Evolutionary conservation across 2,113 vertebrate genomes (phyloP).

Genomic region (Myiagra hebetior): DNA sequence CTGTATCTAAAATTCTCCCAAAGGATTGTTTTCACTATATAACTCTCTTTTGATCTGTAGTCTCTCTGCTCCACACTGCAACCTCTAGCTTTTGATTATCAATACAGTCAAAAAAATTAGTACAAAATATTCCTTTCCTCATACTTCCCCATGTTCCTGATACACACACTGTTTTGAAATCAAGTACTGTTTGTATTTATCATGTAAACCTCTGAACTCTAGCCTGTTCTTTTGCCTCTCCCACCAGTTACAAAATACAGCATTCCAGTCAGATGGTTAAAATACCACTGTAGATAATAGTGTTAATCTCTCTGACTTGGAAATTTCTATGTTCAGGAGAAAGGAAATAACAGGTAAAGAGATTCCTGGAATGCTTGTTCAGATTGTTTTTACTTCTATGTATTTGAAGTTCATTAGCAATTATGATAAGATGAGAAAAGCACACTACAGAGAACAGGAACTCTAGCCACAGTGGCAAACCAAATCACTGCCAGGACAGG

Average conservation of each 20-base stretch:
- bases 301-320: neutral
- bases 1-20: neutral
- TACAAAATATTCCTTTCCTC: neutral
- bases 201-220: neutral
- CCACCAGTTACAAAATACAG: neutral
- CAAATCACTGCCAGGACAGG: neutral
- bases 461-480: rapidly evolving
- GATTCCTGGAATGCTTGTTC: neutral
- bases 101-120: neutral
- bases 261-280: neutral
- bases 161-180: neutral
- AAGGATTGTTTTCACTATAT: neutral
- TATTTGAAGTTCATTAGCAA: neutral
- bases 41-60: neutral
- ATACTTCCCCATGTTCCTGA: neutral
- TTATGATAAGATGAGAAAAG: neutral
- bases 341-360: neutral
- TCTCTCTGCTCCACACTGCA: neutral
- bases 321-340: neutral
- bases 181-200: neutral
- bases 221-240: neutral
- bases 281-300: neutral
- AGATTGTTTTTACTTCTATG: neutral
- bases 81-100: neutral
- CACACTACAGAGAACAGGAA: neutral